Evolutionary conservation across 2,888 invertebrate species (phyloP).

Genomic region (Mechanitis mazaeus): DNA sequence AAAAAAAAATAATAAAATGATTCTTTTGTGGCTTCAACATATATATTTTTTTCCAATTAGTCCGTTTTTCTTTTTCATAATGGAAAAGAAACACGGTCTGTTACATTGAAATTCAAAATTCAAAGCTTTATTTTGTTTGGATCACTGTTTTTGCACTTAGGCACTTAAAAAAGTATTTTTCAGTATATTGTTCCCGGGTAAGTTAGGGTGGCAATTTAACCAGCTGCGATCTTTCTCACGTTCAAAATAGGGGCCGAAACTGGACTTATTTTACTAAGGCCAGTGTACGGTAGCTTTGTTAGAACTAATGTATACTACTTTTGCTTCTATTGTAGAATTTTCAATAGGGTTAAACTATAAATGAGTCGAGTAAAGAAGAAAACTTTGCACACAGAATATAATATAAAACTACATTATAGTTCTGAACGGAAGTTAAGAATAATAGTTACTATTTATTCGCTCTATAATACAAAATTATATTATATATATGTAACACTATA

Average conservation of each 20-base stretch:
- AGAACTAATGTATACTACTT: slow-evolving; percentile 34
- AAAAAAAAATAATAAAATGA: not conserved
- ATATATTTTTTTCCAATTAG: not conserved
- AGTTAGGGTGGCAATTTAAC: slow-evolving; percentile 56
- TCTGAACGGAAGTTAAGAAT: too few relatives aligned
- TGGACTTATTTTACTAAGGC: slow-evolving; percentile 31
- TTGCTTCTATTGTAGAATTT: slow-evolving; percentile 24
- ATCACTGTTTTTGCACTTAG: slow-evolving; percentile 10
- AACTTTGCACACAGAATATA: not conserved
- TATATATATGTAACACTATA: too few relatives aligned
- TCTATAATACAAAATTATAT: too few relatives aligned
- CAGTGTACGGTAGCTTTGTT: slow-evolving; percentile 37
- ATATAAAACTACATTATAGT: not conserved
- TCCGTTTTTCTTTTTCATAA: not conserved
- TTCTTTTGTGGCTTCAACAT: not conserved
- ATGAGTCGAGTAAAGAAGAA: slow-evolving; percentile 7
- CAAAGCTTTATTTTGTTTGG: slow-evolving; percentile 3
- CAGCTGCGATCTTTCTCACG: slow-evolving; percentile 65
- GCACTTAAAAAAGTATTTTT: slow-evolving; percentile 51
- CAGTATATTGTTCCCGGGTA: slow-evolving; percentile 49
- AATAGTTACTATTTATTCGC: too few relatives aligned
- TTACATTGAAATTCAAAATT: slow-evolving; percentile 10
- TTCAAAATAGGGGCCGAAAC: slow-evolving; percentile 32
- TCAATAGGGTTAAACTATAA: slow-evolving; percentile 11
- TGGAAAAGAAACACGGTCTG: not conserved